These are phyloP conservation scores for Hirudinaria manillensis DNA, from an alignment of 2,888 invertebrate species.

Conservation along the genomic window DNA sequence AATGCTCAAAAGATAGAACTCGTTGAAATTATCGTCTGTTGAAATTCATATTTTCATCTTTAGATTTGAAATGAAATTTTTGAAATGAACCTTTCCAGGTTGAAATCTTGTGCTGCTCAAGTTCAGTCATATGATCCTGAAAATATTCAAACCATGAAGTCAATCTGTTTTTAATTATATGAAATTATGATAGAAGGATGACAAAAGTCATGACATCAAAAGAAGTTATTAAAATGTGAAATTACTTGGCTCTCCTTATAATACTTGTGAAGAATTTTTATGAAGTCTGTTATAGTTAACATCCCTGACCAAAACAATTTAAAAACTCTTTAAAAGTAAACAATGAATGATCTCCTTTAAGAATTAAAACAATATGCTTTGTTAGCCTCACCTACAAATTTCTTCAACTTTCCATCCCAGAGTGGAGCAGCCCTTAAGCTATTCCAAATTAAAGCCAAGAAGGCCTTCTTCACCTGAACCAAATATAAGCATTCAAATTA, in stretches of 20 bases:
- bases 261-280: slow-evolving; percentile 86
- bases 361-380: neutral
- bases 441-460: slow-evolving; percentile 97
- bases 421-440: slow-evolving; percentile 94
- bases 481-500: neutral
- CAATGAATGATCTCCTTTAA: neutral
- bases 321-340: neutral
- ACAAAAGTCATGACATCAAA: neutral
- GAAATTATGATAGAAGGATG: neutral
- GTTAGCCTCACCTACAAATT: slow-evolving; percentile 71
- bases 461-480: slow-evolving; percentile 66
- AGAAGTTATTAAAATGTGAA: neutral
- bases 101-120: slow-evolving; percentile 91
- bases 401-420: slow-evolving; percentile 87
- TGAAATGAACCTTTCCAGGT: slow-evolving; percentile 71
- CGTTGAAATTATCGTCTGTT: neutral
- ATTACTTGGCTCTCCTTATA: slow-evolving; percentile 62
- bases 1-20: slow-evolving; percentile 23
- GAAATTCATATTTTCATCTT: too few relatives aligned
- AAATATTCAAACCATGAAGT: slow-evolving; percentile 24
- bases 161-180: neutral
- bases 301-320: slow-evolving; percentile 59
- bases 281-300: slow-evolving; percentile 98
- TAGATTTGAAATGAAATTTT: neutral
- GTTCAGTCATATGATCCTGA: slow-evolving; percentile 81